These are phyloP conservation scores for Raja brachyura DNA, from an alignment of 2,113 vertebrate genomes.

Conservation along the genomic window DNA sequence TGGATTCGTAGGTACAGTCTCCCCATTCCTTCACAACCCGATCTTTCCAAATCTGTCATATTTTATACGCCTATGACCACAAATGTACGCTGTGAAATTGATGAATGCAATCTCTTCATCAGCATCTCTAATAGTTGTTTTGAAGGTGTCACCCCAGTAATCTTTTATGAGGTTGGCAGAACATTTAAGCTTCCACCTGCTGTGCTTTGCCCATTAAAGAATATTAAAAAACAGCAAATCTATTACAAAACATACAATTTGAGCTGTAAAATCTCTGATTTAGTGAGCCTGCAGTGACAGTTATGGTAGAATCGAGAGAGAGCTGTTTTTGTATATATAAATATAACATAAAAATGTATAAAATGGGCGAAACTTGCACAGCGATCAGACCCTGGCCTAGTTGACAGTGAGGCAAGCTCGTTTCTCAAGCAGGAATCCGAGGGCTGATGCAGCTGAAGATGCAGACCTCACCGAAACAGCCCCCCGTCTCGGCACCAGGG, in stretches of 20 bases:
- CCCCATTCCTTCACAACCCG: not conserved
- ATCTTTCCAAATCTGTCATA: not conserved
- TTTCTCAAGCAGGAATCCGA: slow-evolving; percentile 76
- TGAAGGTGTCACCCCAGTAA: not conserved
- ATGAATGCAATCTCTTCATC: not conserved
- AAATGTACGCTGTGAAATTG: not conserved
- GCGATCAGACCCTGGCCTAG: slow-evolving; percentile 64
- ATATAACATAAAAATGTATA: not conserved
- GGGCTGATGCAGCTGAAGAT: slow-evolving; percentile 76
- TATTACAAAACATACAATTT: slow-evolving; percentile 24
- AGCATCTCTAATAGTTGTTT: not conserved
- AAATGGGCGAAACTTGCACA: not conserved
- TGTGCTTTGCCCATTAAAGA: slow-evolving; percentile 31
- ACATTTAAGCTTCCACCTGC: slow-evolving; percentile 27
- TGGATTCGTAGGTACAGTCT: not conserved
- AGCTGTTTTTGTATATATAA: not conserved
- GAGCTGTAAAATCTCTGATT: slow-evolving; percentile 33
- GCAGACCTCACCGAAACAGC: slow-evolving; percentile 72
- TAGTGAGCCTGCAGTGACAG: slow-evolving; percentile 1
- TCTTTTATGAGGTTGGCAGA: not conserved
- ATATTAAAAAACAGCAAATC: slow-evolving; percentile 33
- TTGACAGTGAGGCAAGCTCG: slow-evolving; percentile 71
- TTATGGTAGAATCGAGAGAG: not conserved
- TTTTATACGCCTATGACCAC: not conserved
- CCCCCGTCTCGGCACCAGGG: slow-evolving; percentile 71